Evolutionary conservation across 2,797 vertebrate genomes (phyloP).

Genomic region (Sardinella longiceps): DNA sequence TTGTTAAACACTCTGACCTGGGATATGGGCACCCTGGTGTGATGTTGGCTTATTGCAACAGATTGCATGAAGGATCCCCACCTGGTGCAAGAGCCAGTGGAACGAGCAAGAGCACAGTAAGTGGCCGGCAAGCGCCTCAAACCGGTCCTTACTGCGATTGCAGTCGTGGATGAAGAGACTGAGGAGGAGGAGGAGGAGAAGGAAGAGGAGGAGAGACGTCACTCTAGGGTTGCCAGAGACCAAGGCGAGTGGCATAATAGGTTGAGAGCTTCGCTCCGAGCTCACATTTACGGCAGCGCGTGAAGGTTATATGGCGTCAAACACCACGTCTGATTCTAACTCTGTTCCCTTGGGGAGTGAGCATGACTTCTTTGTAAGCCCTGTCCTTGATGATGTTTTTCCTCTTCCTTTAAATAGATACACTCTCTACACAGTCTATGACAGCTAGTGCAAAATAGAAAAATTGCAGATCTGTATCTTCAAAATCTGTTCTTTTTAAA

Average conservation of each 20-base stretch:
- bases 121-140: neutral
- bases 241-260: neutral
- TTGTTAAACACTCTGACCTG: constrained; percentile 8
- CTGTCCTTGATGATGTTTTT: neutral
- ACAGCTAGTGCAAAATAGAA: neutral
- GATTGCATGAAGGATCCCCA: neutral
- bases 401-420: neutral
- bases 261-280: neutral
- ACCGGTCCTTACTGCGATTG: neutral
- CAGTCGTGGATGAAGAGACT: too few species aligned
- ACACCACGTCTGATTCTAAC: neutral
- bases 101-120: neutral
- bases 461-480: neutral
- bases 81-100: neutral
- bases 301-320: constrained; percentile 7
- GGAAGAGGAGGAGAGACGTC: neutral
- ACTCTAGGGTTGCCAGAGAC: neutral
- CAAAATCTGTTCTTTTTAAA: neutral
- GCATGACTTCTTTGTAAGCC: constrained; percentile 9
- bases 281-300: neutral
- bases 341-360: constrained; percentile 1
- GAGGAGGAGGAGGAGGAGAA: too few species aligned
- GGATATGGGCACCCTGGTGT: neutral
- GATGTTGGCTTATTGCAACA: neutral
- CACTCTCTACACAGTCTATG: neutral